A percentile compares a stretch with the other conserved stretches of the same genome.
Conservation (phyloP, 2,113 vertebrate genomes). For the Pitta sordida region DNA sequence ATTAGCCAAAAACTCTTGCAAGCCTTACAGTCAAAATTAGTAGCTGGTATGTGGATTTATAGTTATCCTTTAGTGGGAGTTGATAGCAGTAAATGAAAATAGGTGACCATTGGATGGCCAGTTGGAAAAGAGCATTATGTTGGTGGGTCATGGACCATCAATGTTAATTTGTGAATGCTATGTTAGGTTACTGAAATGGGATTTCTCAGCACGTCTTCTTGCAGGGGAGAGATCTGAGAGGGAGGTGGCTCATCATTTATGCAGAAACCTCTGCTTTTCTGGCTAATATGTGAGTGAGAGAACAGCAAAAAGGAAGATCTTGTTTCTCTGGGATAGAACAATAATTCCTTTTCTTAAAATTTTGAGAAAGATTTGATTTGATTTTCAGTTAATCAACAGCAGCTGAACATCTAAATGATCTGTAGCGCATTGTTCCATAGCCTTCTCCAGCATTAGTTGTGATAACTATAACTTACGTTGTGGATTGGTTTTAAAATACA, state of each 20-base stretch:
- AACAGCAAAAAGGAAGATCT: not conserved
- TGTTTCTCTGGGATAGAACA: not conserved
- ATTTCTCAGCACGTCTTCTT: not conserved
- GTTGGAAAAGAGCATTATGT: not conserved
- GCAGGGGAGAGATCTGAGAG: not conserved
- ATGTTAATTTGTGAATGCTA: not conserved
- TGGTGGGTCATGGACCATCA: not conserved
- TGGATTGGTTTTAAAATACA: not conserved
- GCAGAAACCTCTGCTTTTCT: not conserved
- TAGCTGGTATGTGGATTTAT: not conserved
- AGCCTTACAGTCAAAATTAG: not conserved
- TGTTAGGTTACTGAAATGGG: not conserved
- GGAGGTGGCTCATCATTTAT: not conserved
- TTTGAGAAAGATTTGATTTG: not conserved
- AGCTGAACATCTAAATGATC: not conserved
- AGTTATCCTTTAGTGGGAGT: not conserved
- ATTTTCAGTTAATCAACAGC: not conserved
- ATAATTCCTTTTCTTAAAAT: not conserved
- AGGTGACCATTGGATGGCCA: not conserved
- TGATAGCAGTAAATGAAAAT: not conserved
- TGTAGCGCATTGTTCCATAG: not conserved
- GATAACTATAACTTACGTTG: not conserved
- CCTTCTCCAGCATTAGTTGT: not conserved
- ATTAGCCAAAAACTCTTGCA: not conserved
- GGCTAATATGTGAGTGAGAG: not conserved